Evolutionary conservation across 2,797 vertebrate species (phyloP).

Genomic region (Lepilemur ruficaudatus): DNA sequence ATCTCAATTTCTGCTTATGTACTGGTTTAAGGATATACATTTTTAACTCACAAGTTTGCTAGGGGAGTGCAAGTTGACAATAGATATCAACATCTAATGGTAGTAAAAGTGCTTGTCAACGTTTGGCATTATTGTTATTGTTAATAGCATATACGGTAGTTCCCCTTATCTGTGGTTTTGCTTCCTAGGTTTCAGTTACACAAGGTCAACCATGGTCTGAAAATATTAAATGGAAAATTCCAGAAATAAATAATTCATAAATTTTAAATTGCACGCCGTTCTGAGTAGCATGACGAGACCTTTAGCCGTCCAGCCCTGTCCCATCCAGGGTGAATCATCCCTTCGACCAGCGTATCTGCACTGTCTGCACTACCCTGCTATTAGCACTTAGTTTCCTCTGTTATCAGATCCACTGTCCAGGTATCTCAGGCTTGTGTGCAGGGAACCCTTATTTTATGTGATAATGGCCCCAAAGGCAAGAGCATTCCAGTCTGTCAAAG

Average conservation of each 20-base stretch:
- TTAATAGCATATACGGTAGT: background rate
- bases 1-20: constrained; percentile 35
- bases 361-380: background rate
- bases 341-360: background rate
- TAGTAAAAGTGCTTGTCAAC: background rate
- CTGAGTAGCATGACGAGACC: background rate
- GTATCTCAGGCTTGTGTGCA: background rate
- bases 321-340: background rate
- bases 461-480: background rate
- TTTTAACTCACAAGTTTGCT: background rate
- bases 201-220: no score
- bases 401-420: background rate
- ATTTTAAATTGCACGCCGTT: background rate
- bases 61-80: background rate
- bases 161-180: background rate
- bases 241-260: background rate
- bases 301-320: background rate
- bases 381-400: background rate
- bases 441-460: background rate
- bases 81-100: background rate
- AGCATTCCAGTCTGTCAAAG: background rate
- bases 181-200: background rate
- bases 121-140: background rate
- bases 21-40: background rate
- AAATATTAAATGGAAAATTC: background rate